phyloP scores from a whole-genome alignment of 1,140 invertebrate species.

The Macrocentrus cingulum region DNA sequence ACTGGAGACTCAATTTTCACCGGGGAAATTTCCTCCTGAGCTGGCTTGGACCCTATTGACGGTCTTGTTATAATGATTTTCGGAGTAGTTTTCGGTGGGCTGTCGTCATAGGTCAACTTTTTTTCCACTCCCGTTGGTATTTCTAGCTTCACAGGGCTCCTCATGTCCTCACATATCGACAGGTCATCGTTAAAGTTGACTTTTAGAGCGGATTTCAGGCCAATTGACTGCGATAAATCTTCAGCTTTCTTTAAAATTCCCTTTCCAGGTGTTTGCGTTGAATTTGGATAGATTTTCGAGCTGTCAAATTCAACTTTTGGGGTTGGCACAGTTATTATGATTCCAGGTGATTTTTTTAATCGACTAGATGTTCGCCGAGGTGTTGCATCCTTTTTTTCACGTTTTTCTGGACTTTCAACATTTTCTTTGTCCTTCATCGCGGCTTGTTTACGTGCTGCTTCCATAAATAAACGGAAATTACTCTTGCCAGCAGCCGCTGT shows the following conservation, averaged over 20 bases:
- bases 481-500: conserved; percentile 27
- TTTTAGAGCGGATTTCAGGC: neutral
- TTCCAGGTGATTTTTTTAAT: conserved; percentile 14
- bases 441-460: conserved; percentile 37
- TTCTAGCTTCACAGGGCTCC: neutral
- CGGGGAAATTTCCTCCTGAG: neutral
- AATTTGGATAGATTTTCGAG: conserved; percentile 47
- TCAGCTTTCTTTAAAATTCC: conserved; percentile 47
- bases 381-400: neutral
- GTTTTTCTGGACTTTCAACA: conserved; percentile 11
- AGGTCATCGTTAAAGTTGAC: neutral
- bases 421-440: neutral
- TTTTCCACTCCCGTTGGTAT: neutral
- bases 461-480: conserved; percentile 41
- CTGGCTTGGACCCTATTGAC: neutral
- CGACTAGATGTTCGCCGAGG: neutral
- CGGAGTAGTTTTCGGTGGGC: neutral
- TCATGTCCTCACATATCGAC: neutral
- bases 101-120: neutral
- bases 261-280: conserved; percentile 45
- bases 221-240: neutral
- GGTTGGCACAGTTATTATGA: conserved; percentile 45
- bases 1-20: no score
- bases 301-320: conserved; percentile 45
- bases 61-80: neutral